Evolutionary conservation across 2,113 vertebrate species (phyloP), one percentile per base, ranked within the genome.

Genomic region (Gymnogyps californianus): DNA sequence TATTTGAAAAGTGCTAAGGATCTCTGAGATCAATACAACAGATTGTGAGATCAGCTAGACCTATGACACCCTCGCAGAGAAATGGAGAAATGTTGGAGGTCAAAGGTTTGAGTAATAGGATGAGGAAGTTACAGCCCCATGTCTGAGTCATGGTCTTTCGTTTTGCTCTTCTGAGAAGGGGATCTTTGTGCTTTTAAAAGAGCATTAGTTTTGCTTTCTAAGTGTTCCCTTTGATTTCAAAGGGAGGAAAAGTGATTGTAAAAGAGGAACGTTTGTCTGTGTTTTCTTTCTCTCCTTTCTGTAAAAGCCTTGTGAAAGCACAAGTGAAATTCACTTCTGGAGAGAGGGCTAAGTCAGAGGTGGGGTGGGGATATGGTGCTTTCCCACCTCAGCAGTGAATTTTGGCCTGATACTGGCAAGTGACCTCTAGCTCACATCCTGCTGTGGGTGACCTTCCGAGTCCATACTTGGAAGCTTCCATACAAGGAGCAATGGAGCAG

Each of bases 181-280:
- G 61, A 79, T 83, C 64, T 57, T 84, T 76, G 36, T 80, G 46
- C 62, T 83, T 93, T 83, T 90, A 93, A 71, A 80, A 85, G 28
- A 85, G 32, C 28, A 49, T 54, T 87, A 36, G 57, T 91, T 97
- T 92, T 93, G 34, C 51, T 95, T 96, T 94, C 38, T n/a, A 82
- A 77, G 26, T 34, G 54, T 87, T 86, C 34, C n/a, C 44, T 69
- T 90, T 61, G 28, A 62, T 87, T 95, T 87, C 36, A 83, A 93
- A 79, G 46, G 36, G 71, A 74, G 25, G 54, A 85, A 67, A 86
- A 86, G 28, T 57, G 74, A 67, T 34, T 72, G 47, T 74, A 58
- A 69, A 62, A 83, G 52, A 87, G 10, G 38, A 90, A 80, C 2
- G 3, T 69, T 83, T 71, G 16, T 92, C n/a, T 21, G 1, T 59